Evolutionary conservation across 2,888 invertebrate species (phyloP).

Genomic region (Tetropium fuscum): DNA sequence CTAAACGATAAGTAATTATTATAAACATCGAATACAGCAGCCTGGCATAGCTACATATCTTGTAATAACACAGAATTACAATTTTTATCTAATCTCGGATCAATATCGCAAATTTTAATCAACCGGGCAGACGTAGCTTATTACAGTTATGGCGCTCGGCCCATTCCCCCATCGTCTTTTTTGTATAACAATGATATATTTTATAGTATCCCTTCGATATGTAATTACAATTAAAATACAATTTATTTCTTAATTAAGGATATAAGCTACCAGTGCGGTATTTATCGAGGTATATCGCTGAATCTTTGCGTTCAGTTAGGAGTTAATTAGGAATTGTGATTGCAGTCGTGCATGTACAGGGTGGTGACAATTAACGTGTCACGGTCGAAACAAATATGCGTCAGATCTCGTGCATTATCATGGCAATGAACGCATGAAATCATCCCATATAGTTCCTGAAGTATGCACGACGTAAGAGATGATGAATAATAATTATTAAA

Average conservation of each 20-base stretch:
- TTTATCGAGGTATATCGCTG: not conserved
- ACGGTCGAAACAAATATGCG: too few relatives aligned
- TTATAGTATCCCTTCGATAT: slow-evolving; percentile 18
- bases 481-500: slow-evolving; percentile 32
- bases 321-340: too few relatives aligned
- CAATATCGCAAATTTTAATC: slow-evolving; percentile 46
- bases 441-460: slow-evolving; percentile 28
- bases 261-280: slow-evolving; percentile 9
- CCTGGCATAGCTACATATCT: slow-evolving; percentile 14
- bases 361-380: too few relatives aligned
- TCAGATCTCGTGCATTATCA: too few relatives aligned
- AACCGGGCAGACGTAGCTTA: slow-evolving; percentile 36
- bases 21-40: slow-evolving; percentile 21
- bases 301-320: too few relatives aligned
- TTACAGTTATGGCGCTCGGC: slow-evolving; percentile 37
- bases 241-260: slow-evolving; percentile 33
- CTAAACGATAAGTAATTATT: too few relatives aligned
- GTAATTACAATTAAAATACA: slow-evolving; percentile 33
- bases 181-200: slow-evolving; percentile 29
- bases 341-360: too few relatives aligned
- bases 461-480: slow-evolving; percentile 11
- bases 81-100: slow-evolving; percentile 42
- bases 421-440: slow-evolving; percentile 21
- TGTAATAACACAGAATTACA: slow-evolving; percentile 39
- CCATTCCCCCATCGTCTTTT: slow-evolving; percentile 11